Base-by-base conservation (phyloP, 2,113 vertebrate genomes). In the Ancistrus triradiatus region DNA sequence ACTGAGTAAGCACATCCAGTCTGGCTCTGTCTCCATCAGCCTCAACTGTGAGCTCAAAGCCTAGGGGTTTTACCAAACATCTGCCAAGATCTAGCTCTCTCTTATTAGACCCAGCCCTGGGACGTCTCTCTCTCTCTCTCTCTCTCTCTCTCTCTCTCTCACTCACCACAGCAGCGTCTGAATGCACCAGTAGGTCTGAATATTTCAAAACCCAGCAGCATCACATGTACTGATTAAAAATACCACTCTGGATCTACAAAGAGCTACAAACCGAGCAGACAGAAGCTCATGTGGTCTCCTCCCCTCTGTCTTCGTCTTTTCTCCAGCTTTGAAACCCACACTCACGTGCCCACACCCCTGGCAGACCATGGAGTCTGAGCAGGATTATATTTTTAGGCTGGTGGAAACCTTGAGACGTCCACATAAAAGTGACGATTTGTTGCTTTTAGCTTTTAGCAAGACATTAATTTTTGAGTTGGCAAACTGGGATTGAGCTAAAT, bases 331-430 rank as follows among this genome's bases (percentile, higher is more conserved):
- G 3, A 31, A 48, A 60, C 48, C 44, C 55, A 25, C 2, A 25
- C 18, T 40, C 28, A 69, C 58, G 46, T 40, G 27, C 42, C 13
- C 33, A 9, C 47, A 21, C 35, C 48, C 50, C 19, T 31, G 21
- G 13, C 55, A 48, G 49, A 24, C 56, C 33, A 50, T 19, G 50
- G 37, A 51, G 27, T 56, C 59, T 40, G 25, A 64, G 48, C 27
- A 33, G 48, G 14, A 33, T 18, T 68, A 27, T 71, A 73, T 72
- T 66, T 72, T 72, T 73, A 66, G 60, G 31, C 59, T 51, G 47
- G 35, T 72, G 49, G 46, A 72, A 68, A 65, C 42, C 55, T 24
- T 53, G 60, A 67, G 65, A 75, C 52, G 40, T 66, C 53, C 53
- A 31, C 57, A 55, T 63, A 28, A 56, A 59, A 59, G 47, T 53